Evolutionary conservation across 2,113 vertebrate genomes (phyloP), one percentile per base, ranked within the genome.

Genomic region (Lamprologus sp.): DNA sequence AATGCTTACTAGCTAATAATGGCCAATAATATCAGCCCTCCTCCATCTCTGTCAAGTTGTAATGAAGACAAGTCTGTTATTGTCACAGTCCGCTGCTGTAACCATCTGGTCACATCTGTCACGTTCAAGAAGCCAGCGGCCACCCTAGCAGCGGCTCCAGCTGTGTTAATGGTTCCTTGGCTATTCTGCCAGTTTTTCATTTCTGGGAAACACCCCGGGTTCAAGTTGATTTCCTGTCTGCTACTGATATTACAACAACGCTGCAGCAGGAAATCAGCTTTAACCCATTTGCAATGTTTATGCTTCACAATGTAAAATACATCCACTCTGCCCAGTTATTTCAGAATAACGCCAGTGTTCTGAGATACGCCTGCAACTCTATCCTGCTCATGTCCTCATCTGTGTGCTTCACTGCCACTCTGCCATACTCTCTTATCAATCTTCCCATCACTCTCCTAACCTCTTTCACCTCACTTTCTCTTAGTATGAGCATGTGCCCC

Each of bases 401-500:
- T 11, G 14, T 47, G 51, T 65, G 79, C 58, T 63, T 82, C 40
- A 4, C 7, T 53, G 28, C 47, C 2, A 33, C 47, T 56, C 65
- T 81, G 75, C 45, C n/a, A n/a, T 49, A 17, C 51, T 21, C 15
- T 7, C 31, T 54, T 79, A 21, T 75, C 58, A 17, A 17, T 70
- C 40, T 33, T 47, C 14, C 45, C 31, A 47, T 86, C 75, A 54
- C 81, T 55, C 47, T 79, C 79, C 91, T 94, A 54, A 88, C 90
- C 85, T 77, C 94, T 90, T 60, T 23, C 65, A 49, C 84, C 82
- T 85, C 84, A 45, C 31, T 55, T 65, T 73, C 83, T 90, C 83
- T 85, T 79, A 82, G 84, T 70, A 37, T 90, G 54, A 92, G 82
- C 80, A 60, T 82, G 45, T 81, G 54, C 9, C 88, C 85, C 9